A percentile compares a stretch with the other conserved stretches of the same genome.
phyloP scores from a whole-genome alignment of 2,888 invertebrate genomes.

The Alitta virens region DNA sequence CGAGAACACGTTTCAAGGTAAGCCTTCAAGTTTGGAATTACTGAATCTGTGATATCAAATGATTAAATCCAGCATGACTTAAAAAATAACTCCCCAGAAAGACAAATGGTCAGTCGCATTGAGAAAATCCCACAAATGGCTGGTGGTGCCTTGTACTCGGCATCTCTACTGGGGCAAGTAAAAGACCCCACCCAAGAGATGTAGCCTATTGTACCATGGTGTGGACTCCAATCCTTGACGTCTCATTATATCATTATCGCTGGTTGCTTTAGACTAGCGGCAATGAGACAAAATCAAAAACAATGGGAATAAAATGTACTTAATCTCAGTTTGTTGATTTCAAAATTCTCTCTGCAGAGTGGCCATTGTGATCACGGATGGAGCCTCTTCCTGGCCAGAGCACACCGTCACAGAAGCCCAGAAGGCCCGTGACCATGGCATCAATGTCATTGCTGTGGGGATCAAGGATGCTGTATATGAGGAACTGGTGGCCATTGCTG shows the following conservation, averaged over 20 bases:
- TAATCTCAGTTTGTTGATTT: too few species aligned
- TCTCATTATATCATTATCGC: not conserved
- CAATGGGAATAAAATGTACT: not conserved
- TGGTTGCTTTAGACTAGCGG: not conserved
- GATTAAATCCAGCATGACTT: too few species aligned
- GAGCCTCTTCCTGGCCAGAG: not conserved
- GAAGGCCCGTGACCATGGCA: not conserved
- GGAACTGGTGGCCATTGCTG: slow-evolving; percentile 8
- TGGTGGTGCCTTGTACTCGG: not conserved
- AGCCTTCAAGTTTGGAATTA: too few species aligned
- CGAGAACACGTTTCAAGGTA: too few species aligned
- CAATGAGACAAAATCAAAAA: not conserved
- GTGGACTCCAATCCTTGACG: not conserved
- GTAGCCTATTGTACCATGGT: not conserved
- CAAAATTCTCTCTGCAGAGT: slow-evolving; percentile 2
- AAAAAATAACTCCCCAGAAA: too few species aligned
- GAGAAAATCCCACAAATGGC: too few species aligned
- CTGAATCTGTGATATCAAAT: too few species aligned
- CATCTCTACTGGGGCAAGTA: too few species aligned
- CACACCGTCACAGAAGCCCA: not conserved
- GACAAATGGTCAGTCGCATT: too few species aligned
- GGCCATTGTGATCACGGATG: slow-evolving; percentile 11
- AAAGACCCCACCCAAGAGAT: not conserved
- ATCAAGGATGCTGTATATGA: not conserved
- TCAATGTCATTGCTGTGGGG: slow-evolving; percentile 5